Conservation (phyloP, 2,888 invertebrate species). For the Loripinus fragilis region DNA sequence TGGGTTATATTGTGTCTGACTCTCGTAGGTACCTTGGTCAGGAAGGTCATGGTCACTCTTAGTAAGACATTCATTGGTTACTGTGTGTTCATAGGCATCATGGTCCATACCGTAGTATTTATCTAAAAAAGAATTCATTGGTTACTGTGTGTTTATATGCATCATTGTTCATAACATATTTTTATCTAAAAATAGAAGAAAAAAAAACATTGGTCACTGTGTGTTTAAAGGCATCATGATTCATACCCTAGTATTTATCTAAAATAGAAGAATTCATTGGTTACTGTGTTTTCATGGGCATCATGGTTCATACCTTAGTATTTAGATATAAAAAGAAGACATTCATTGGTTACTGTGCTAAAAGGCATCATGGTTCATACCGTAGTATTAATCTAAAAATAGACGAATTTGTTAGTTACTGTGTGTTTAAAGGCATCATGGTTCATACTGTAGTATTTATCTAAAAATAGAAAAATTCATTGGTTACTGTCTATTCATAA, state of each 20-base stretch:
- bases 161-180: no score
- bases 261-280: conserved; percentile 83
- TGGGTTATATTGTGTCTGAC: conserved; percentile 81
- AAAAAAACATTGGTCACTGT: no score
- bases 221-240: no score
- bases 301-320: conserved; percentile 84
- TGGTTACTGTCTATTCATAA: no score
- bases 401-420: no score
- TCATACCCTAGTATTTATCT: no score
- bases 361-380: conserved; percentile 84
- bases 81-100: conserved; percentile 83
- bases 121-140: conserved; percentile 76
- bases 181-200: no score
- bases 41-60: conserved; percentile 71
- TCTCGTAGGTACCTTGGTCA: conserved; percentile 71
- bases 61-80: conserved; percentile 83
- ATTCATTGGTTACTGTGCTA: conserved; percentile 83
- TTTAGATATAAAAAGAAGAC: conserved; percentile 73
- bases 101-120: conserved; percentile 84
- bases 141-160: no score
- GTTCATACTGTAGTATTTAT: conserved; percentile 84
- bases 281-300: conserved; percentile 83
- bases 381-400: conserved; percentile 83
- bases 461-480: conserved; percentile 74
- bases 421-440: conserved; percentile 84